These are phyloP conservation scores for Mixornis gularis DNA, from an alignment of 2,113 vertebrate genomes.

Conservation along the genomic window DNA sequence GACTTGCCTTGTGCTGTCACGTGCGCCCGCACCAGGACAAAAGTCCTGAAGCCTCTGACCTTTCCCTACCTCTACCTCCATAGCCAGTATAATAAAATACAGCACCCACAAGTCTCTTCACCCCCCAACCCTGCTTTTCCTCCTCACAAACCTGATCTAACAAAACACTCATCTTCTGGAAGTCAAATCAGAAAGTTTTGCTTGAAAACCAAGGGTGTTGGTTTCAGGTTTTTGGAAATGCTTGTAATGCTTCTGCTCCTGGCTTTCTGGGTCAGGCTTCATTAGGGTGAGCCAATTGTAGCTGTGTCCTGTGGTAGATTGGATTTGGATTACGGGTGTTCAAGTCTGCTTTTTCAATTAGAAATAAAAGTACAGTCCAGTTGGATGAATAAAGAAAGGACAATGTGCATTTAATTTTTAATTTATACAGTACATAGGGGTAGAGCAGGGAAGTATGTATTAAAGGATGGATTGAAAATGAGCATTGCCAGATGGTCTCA, in stretches of 20 bases:
- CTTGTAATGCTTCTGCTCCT: not conserved
- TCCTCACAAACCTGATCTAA: not conserved
- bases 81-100: not conserved
- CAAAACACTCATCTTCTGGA: not conserved
- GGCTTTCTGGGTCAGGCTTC: not conserved
- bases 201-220: not conserved
- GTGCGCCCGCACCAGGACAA: rapidly evolving
- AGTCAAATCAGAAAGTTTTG: not conserved
- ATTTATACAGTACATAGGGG: not conserved
- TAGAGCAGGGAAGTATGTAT: not conserved
- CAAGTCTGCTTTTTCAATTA: not conserved
- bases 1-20: not conserved
- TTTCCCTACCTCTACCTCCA: not conserved
- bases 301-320: not conserved
- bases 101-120: not conserved
- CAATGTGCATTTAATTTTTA: not conserved
- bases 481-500: not conserved
- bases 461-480: not conserved
- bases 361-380: not conserved
- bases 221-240: not conserved
- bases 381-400: not conserved
- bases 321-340: not conserved
- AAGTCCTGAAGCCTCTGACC: not conserved
- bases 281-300: not conserved
- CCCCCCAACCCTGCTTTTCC: not conserved